Evolutionary conservation across 1,140 invertebrate species (phyloP), one percentile per base, ranked within the genome.

Genomic region (Lethocerus indicus): DNA sequence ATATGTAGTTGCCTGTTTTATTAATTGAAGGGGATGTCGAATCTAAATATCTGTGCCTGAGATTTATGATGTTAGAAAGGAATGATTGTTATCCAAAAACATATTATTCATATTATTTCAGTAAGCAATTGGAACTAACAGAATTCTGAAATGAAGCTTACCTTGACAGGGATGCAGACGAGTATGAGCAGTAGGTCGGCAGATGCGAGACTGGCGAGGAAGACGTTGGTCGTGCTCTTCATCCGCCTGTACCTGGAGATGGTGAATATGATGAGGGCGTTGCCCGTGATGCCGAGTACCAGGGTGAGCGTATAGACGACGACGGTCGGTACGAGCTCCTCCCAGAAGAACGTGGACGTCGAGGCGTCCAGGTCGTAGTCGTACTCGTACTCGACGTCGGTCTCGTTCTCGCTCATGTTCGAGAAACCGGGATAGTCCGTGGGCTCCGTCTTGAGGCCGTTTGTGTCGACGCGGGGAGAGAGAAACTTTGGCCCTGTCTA

Each of bases 161-260:
- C 79, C 72, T 82, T 84, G 0, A 84, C 75, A 9, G 81, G 81
- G 46, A 84, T 78, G 62, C 81, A 84, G 55, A 83, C 71, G 24
- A 75, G 64, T 44, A 83, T 78, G 6, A 84, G 68, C 14, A 83
- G 65, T 1, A 84, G 67, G 65, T 84, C 81, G 1, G 81, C 79
- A 1, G 73, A 74, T 3, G 80, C 78, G 23, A 84, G 61, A 57
- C 76, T 78, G 2, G 75, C 73, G 20, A 84, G 63, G 54, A 85
- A 83, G 4, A 82, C 70, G 55, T 85, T 85, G 4, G 80, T 83
- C 2, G 79, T 55, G 25, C 47, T 53, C 49, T 58, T 57, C 57
- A 58, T 58, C 27, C 56, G 20, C n/a, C 53, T 27, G 49, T 58
- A 58, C 6, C 51, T 23, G 23, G 59, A 60, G 3, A 71, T 66